These are phyloP conservation scores for Potamarius usumacintae DNA, from an alignment of 2,113 vertebrate species.

Conservation along the genomic window DNA sequence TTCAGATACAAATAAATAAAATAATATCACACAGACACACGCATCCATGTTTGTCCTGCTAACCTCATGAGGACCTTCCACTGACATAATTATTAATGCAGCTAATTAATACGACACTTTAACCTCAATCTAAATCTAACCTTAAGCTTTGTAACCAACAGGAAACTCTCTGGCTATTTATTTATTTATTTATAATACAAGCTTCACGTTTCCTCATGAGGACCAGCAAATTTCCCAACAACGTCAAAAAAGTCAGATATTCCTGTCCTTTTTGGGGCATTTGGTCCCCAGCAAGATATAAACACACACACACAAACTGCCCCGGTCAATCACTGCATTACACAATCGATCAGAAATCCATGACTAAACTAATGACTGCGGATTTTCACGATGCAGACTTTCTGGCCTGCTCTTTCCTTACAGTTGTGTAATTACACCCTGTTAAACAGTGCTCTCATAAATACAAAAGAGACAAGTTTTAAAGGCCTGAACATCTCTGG, in stretches of 20 bases:
- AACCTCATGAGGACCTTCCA: background rate
- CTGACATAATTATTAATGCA: slow-evolving; percentile 15
- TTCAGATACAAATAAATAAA: slow-evolving; percentile 3
- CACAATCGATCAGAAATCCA: background rate
- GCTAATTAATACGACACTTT: background rate
- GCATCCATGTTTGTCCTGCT: background rate
- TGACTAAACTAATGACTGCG: background rate
- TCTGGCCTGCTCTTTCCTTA: background rate
- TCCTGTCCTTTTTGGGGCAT: background rate
- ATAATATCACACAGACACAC: background rate
- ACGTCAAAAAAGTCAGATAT: background rate
- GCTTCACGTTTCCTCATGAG: background rate
- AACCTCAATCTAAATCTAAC: background rate
- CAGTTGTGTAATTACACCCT: slow-evolving; percentile 23
- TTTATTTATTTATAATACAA: background rate
- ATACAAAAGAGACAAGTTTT: slow-evolving; percentile 35
- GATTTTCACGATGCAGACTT: slow-evolving; percentile 2
- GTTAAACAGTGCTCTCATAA: slow-evolving; percentile 31
- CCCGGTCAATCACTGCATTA: background rate
- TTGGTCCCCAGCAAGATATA: slow-evolving; percentile 11
- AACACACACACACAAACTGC: background rate
- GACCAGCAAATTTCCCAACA: background rate
- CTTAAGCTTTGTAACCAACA: background rate
- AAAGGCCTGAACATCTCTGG: slow-evolving; percentile 10
- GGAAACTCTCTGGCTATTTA: background rate